phyloP scores from a whole-genome alignment of 2,797 vertebrate genomes.

The Halcyon leucocephala region DNA sequence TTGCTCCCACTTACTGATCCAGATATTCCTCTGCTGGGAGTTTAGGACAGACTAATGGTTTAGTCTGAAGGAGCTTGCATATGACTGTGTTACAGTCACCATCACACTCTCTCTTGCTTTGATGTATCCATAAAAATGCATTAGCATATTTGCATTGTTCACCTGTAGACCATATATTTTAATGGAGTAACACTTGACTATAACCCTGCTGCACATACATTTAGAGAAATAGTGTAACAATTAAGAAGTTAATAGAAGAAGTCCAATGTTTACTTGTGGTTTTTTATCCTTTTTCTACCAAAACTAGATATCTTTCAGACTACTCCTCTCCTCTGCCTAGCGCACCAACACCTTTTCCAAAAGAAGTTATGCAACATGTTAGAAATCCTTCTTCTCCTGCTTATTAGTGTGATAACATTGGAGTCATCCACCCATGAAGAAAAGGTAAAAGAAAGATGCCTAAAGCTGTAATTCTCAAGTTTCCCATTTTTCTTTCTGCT shows the following conservation, averaged over 20 bases:
- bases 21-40: background rate
- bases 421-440: background rate
- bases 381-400: background rate
- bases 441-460: background rate
- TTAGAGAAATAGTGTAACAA: background rate
- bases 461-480: background rate
- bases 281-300: background rate
- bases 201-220: background rate
- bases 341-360: accelerated
- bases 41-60: background rate
- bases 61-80: background rate
- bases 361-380: background rate
- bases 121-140: background rate
- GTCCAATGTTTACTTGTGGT: background rate
- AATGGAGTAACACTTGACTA: background rate
- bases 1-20: background rate
- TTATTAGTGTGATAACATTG: background rate
- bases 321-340: background rate
- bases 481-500: background rate
- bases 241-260: background rate
- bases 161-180: background rate
- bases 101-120: background rate
- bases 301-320: background rate
- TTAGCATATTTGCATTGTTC: background rate
- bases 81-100: background rate